Evolutionary conservation across 2,888 invertebrate genomes (phyloP), one percentile per base, ranked within the genome.

Genomic region (Nomada hirtipes): DNA sequence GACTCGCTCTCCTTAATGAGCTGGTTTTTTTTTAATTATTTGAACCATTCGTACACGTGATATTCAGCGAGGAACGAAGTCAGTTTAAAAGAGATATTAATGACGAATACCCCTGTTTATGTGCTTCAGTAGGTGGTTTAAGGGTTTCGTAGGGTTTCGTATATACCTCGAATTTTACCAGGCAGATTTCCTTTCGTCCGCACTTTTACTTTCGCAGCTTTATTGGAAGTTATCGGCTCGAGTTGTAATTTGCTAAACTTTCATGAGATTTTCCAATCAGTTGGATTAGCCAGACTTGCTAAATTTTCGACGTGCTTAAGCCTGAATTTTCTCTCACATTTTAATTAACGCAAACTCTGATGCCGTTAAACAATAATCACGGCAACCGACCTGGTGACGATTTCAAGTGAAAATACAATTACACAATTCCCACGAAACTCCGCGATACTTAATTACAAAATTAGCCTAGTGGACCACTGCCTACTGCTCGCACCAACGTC

Each of bases 1-100:
- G 15, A 20, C 47, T 47, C 53, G 50, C 61, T 26, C 76, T 26
- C n/a, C 53, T 65, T 52, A 73, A 76, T 26, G 57, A 72, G 72
- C 42, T 57, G 42, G n/a, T n/a, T 15, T 57, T 50, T 7, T 36
- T 42, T n/a, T 10, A 76, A 65, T 64, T 73, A 64, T 72, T 64
- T 26, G 42, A 20, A 29, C 36, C 36, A 42, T 53, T 53, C 18
- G 60, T 29, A 0, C 59, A 0, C 50, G 15, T 2, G 23, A 23
- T 15, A 9, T 7, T 2, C 59, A 15, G 4, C 11, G 20, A 26
- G 18, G 11, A 2, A 36, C 53, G 3, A 0, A 15, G 26, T 7
- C n/a, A 36, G 1, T 60, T 47, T 47, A 15, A 50, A 69, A 20
- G 50, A 2, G 20, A 4, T 29, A 70, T 47, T 15, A 47, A 50